Base-by-base conservation (phyloP, 2,113 vertebrate genomes). In the Engraulis encrasicolus region DNA sequence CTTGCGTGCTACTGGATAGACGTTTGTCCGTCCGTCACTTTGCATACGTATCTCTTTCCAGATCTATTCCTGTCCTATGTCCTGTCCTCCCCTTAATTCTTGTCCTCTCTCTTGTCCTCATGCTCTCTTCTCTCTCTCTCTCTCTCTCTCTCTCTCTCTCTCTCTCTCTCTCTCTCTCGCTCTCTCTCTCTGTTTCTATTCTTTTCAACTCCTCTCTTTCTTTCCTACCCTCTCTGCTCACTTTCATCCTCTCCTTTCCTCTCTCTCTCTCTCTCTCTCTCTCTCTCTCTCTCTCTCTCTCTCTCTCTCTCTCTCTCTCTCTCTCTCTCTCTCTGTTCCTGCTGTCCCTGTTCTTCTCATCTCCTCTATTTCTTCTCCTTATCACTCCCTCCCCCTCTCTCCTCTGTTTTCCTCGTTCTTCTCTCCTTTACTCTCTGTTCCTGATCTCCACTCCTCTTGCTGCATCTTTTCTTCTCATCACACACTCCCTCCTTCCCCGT, bases 1-100 rank as follows among this genome's bases (percentile, higher is more conserved):
- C 31, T 83, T 86, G 61, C 78, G 15, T 34, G 85, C 71, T 86
- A 84, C 86, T 85, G 52, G 40, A 52, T 86, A 54, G 48, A 83
- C 4, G 36, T 74, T 36, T 34, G 66, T 74, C 17, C 14, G 23
- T 74, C 15, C 23, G 78, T 38, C 81, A 52, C 50, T 82, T 80
- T n/a, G n/a, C n/a, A n/a, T 19, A 54, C 2, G 37, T 77, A 85
- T 86, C 81, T 18, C n/a, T 79, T 84, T 85, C 84, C 78, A 74
- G 23, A 15, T 11, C 66, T 74, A 74, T 74, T n/a, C n/a, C n/a
- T n/a, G n/a, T n/a, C n/a, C n/a, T n/a, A n/a, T n/a, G n/a, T n/a
- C n/a, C n/a, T n/a, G n/a, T n/a, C n/a, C n/a, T n/a, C n/a, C n/a
- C n/a, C n/a, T n/a, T n/a, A n/a, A n/a, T n/a, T 74, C 34, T 15